These are phyloP conservation scores for Hipparchia semele DNA, from an alignment of 2,888 invertebrate species.

Conservation along the genomic window DNA sequence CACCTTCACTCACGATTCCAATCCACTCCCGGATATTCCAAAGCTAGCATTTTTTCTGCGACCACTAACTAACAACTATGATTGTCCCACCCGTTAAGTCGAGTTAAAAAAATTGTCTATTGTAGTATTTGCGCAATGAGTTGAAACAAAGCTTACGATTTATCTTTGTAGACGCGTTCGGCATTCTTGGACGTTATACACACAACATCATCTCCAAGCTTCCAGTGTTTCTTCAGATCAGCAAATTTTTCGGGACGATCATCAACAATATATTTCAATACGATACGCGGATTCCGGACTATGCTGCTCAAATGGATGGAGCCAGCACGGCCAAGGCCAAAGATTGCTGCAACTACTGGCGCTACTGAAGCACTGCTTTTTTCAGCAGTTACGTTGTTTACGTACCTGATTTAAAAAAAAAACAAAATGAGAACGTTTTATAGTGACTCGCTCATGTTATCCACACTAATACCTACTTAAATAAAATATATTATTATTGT, in stretches of 20 bases:
- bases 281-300: constrained; percentile 69
- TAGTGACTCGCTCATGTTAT: too few species aligned
- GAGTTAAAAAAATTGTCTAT: too few species aligned
- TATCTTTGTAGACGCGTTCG: constrained; percentile 75
- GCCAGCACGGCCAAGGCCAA: constrained; percentile 84
- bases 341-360: constrained; percentile 76
- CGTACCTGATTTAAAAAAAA: not conserved
- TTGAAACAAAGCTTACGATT: constrained; percentile 62
- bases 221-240: constrained; percentile 76
- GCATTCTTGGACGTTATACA: constrained; percentile 67
- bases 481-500: too few species aligned
- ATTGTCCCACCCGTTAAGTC: too few species aligned
- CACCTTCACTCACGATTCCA: too few species aligned
- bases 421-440: too few species aligned
- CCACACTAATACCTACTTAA: too few species aligned
- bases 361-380: constrained; percentile 48
- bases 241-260: constrained; percentile 70
- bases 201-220: constrained; percentile 65
- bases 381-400: constrained; percentile 53
- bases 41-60: too few species aligned
- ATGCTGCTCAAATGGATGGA: constrained; percentile 82
- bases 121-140: not conserved
- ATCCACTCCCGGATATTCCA: too few species aligned
- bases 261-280: constrained; percentile 83
- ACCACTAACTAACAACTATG: too few species aligned